Evolutionary conservation across 1,140 invertebrate species (phyloP).

Genomic region (Goniozus legneri): DNA sequence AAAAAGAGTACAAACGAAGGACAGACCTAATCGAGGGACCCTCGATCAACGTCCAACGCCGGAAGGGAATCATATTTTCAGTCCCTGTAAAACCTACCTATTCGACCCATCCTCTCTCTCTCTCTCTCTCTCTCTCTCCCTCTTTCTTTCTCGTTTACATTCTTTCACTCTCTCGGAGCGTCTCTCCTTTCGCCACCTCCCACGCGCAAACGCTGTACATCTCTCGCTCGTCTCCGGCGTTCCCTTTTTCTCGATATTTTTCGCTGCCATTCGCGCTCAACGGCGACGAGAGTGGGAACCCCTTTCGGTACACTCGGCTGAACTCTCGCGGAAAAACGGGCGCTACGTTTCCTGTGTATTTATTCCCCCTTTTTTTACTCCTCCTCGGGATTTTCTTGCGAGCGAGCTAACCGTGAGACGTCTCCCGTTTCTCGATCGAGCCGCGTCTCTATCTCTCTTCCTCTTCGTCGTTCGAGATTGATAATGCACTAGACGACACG

Average conservation of each 20-base stretch:
- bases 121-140: slow-evolving; percentile 9
- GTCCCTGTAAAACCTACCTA: slow-evolving; percentile 18
- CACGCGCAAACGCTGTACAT: too few species aligned
- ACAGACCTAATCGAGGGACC: slow-evolving; percentile 37
- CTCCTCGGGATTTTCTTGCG: neutral
- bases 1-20: too few species aligned
- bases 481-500: slow-evolving; percentile 15
- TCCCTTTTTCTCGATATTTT: too few species aligned
- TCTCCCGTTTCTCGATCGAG: neutral
- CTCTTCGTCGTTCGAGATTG: slow-evolving; percentile 14
- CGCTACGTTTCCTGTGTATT: too few species aligned
- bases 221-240: too few species aligned
- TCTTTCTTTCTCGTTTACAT: slow-evolving; percentile 3
- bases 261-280: too few species aligned
- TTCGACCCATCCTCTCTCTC: slow-evolving; percentile 6
- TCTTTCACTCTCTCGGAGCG: too few species aligned
- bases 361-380: too few species aligned
- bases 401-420: neutral
- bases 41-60: slow-evolving; percentile 29
- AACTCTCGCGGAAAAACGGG: too few species aligned
- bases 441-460: slow-evolving; percentile 11
- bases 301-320: too few species aligned
- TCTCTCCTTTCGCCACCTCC: too few species aligned
- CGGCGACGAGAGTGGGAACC: too few species aligned
- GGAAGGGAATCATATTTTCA: neutral